A percentile compares a stretch with the other conserved stretches of the same genome.
Evolutionary conservation across 2,888 invertebrate genomes (phyloP).

Genomic region (Formica aserva): DNA sequence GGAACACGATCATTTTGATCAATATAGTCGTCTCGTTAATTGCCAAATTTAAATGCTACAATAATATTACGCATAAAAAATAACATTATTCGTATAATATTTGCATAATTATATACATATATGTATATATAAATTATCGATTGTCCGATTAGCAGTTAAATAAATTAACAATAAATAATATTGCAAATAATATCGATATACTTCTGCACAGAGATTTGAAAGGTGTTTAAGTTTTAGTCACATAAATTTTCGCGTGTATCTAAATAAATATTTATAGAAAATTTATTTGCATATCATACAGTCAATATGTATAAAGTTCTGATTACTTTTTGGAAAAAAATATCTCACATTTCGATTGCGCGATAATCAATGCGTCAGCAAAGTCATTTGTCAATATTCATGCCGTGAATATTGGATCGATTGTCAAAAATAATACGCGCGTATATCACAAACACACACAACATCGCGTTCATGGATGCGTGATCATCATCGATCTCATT

Average conservation of each 20-base stretch:
- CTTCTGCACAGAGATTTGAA: background rate
- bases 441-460: background rate
- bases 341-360: background rate
- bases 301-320: background rate
- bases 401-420: background rate
- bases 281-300: background rate
- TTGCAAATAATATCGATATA: background rate
- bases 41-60: constrained; percentile 8
- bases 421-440: background rate
- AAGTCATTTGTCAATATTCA: background rate
- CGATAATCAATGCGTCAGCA: background rate
- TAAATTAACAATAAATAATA: constrained; percentile 9
- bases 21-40: constrained; percentile 3
- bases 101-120: background rate
- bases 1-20: constrained; percentile 23
- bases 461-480: background rate
- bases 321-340: background rate
- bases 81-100: background rate
- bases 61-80: background rate
- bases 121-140: constrained; percentile 14
- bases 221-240: background rate
- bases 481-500: constrained; percentile 63
- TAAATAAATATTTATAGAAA: constrained; percentile 1
- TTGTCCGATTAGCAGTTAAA: constrained; percentile 11
- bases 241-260: background rate